Percentiles rank a stretch among this genome's conserved stretches.
Evolutionary conservation across 1,140 invertebrate genomes (phyloP).

Genomic region (Brachionus koreanus): DNA sequence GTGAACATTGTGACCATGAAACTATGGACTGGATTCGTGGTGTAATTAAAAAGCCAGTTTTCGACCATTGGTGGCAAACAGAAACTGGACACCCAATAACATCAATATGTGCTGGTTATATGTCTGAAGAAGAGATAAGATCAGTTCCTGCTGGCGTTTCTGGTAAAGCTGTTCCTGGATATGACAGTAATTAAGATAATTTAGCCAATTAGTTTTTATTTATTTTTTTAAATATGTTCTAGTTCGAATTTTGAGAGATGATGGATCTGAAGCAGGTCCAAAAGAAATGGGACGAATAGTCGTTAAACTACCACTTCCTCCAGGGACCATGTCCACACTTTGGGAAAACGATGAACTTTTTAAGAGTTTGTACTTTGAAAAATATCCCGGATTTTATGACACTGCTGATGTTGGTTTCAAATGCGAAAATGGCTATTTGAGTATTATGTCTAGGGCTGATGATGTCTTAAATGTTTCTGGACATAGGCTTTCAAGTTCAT

Average conservation of each 20-base stretch:
- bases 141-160: conserved; percentile 67
- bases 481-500: conserved; percentile 78
- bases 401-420: conserved; percentile 85
- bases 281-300: conserved; percentile 77
- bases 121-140: conserved; percentile 58
- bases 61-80: conserved; percentile 96
- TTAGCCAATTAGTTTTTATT: not conserved
- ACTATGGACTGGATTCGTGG: conserved; percentile 79
- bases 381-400: conserved; percentile 86
- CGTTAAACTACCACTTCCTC: conserved; percentile 78
- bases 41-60: conserved; percentile 72
- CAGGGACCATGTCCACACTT: conserved; percentile 76
- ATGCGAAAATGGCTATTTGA: conserved; percentile 77
- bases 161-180: conserved; percentile 75
- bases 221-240: conserved; percentile 45
- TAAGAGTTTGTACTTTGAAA: conserved; percentile 73
- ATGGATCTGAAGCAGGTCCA: conserved; percentile 65
- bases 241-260: conserved; percentile 71
- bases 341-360: conserved; percentile 78
- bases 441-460: conserved; percentile 81
- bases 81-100: conserved; percentile 86
- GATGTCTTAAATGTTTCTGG: conserved; percentile 95
- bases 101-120: conserved; percentile 69
- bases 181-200: conserved; percentile 66
- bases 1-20: conserved; percentile 86